Evolutionary conservation across 2,797 vertebrate species (phyloP).

Genomic region (Lophius americanus): DNA sequence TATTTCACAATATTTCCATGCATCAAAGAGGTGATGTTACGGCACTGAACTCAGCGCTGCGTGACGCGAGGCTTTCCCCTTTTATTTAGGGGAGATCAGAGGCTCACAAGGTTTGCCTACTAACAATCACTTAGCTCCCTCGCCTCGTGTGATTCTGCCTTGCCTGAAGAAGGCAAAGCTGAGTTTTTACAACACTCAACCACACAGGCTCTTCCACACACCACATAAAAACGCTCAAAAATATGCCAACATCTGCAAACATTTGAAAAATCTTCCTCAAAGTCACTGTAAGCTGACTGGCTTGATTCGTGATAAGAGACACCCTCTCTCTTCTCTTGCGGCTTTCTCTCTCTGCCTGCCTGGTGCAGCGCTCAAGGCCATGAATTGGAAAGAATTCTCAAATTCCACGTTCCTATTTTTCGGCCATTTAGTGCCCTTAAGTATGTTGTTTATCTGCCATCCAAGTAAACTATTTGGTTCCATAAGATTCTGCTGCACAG

Average conservation of each 20-base stretch:
- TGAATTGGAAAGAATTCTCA: slow-evolving; percentile 35
- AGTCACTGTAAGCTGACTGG: slow-evolving; percentile 68
- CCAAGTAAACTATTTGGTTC: slow-evolving; percentile 46
- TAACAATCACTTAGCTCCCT: slow-evolving; percentile 78
- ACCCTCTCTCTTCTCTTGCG: slow-evolving; percentile 45
- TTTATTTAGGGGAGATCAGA: slow-evolving; percentile 80
- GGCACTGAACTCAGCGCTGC: slow-evolving; percentile 76
- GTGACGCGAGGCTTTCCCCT: slow-evolving; percentile 74
- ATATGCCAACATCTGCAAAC: slow-evolving; percentile 86
- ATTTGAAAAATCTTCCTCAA: slow-evolving; percentile 83
- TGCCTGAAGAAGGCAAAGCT: slow-evolving; percentile 75
- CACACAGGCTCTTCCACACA: slow-evolving; percentile 73
- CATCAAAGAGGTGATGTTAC: slow-evolving; percentile 82
- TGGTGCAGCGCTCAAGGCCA: slow-evolving; percentile 40
- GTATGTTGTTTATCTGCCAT: slow-evolving; percentile 53
- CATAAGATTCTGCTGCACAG: slow-evolving; percentile 38
- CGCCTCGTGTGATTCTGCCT: slow-evolving; percentile 75
- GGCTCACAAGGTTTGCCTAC: slow-evolving; percentile 73
- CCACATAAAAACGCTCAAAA: slow-evolving; percentile 81
- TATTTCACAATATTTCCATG: slow-evolving; percentile 78
- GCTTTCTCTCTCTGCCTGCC: slow-evolving; percentile 46
- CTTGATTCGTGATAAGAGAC: slow-evolving; percentile 66
- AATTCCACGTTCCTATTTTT: slow-evolving; percentile 45
- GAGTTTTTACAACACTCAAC: slow-evolving; percentile 78
- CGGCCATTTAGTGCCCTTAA: slow-evolving; percentile 27